Evolutionary conservation across 2,888 invertebrate genomes (phyloP).

Genomic region (Plagodis dolabraria): DNA sequence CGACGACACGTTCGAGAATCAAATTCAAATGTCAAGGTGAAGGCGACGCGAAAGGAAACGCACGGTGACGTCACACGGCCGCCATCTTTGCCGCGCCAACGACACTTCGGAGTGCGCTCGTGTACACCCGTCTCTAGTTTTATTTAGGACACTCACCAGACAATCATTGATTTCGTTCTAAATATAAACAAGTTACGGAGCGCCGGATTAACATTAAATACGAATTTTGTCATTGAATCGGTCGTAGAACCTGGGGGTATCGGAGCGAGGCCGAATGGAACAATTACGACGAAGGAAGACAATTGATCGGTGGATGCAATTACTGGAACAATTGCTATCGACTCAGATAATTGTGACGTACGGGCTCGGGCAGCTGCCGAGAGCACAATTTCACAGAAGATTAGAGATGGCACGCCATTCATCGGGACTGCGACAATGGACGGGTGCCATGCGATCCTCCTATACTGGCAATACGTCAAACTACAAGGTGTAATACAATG

Average conservation of each 20-base stretch:
- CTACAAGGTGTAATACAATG: neutral
- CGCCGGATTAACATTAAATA: constrained; percentile 31
- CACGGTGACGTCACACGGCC: constrained; percentile 73
- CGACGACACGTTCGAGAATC: constrained; percentile 72
- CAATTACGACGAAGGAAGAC: constrained; percentile 31
- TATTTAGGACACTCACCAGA: constrained; percentile 57
- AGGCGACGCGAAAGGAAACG: constrained; percentile 78
- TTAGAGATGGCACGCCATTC: constrained; percentile 16
- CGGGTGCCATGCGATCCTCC: constrained; percentile 10
- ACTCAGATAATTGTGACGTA: constrained; percentile 27
- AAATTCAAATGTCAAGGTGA: constrained; percentile 81
- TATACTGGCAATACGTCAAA: constrained; percentile 1
- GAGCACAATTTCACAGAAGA: constrained; percentile 19
- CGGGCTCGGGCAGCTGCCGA: constrained; percentile 10
- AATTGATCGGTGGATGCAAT: constrained; percentile 30
- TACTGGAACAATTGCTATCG: constrained; percentile 25
- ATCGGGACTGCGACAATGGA: constrained; percentile 5
- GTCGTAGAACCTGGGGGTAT: constrained; percentile 31
- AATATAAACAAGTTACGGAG: constrained; percentile 37
- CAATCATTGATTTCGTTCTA: constrained; percentile 51
- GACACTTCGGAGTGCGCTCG: constrained; percentile 48
- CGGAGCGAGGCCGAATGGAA: constrained; percentile 30
- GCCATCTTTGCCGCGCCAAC: constrained; percentile 63
- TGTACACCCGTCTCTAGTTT: constrained; percentile 46
- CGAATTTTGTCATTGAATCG: constrained; percentile 33